Evolutionary conservation across 1,140 invertebrate species (phyloP).

Genomic region (Adelges cooleyi): DNA sequence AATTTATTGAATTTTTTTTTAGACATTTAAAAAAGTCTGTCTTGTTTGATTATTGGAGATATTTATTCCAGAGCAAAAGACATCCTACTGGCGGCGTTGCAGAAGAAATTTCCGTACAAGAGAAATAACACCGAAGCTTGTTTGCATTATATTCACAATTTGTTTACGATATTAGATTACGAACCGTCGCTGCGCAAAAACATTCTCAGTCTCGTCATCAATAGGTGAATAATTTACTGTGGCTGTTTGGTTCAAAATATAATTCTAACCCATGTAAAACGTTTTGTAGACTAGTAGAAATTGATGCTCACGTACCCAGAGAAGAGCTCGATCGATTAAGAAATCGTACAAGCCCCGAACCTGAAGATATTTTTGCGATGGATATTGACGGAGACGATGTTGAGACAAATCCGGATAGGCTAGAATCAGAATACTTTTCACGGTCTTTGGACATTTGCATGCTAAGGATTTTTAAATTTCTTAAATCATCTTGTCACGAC

Average conservation of each 20-base stretch:
- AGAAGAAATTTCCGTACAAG: constrained; percentile 51
- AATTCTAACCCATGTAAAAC: too few species aligned
- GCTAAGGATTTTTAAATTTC: constrained; percentile 47
- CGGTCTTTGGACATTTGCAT: constrained; percentile 54
- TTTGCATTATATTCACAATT: constrained; percentile 51
- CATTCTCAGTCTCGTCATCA: constrained; percentile 52
- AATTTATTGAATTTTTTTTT: too few species aligned
- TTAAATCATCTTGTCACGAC: constrained; percentile 41
- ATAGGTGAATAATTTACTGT: constrained; percentile 44
- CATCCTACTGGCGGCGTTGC: constrained; percentile 43
- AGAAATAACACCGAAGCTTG: constrained; percentile 43
- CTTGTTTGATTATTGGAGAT: too few species aligned
- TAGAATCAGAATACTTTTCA: constrained; percentile 39
- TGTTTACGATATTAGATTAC: constrained; percentile 52
- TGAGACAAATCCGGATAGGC: constrained; percentile 36
- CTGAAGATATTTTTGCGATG: constrained; percentile 42
- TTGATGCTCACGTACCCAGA: constrained; percentile 54
- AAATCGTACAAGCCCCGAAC: constrained; percentile 36
- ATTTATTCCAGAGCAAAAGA: constrained; percentile 44
- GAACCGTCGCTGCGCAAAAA: constrained; percentile 46
- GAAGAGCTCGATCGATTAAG: constrained; percentile 43
- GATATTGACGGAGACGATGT: constrained; percentile 40
- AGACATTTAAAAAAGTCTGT: too few species aligned
- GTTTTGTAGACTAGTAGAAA: constrained; percentile 46
- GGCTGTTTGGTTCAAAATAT: not conserved